Conservation (phyloP, 92 coral and sea anemone genomes). For the Phenganax subtilis region DNA sequence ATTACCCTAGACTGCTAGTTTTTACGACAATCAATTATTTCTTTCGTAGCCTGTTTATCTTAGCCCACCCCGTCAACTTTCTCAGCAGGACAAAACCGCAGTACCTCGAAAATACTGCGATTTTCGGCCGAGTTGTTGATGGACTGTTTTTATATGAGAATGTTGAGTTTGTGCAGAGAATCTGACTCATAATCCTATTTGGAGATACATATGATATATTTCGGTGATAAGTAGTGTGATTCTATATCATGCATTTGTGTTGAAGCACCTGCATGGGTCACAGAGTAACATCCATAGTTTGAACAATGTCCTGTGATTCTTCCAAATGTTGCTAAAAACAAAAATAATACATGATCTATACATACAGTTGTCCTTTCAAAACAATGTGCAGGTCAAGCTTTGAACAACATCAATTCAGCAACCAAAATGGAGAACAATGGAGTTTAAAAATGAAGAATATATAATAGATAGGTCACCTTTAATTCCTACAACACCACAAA, state of each 20-base stretch:
- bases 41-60: neutral
- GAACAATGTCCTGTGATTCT: constrained; percentile 61
- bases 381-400: neutral
- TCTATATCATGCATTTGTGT: neutral
- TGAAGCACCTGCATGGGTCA: constrained; percentile 59
- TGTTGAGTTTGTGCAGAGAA: too few relatives aligned
- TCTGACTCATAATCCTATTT: too few relatives aligned
- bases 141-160: too few relatives aligned
- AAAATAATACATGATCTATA: too few relatives aligned
- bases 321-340: constrained; percentile 64
- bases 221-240: too few relatives aligned
- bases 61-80: neutral
- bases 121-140: too few relatives aligned
- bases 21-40: neutral
- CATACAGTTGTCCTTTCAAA: neutral
- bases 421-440: neutral
- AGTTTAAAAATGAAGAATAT: neutral
- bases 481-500: constrained; percentile 88
- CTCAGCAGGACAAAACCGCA: too few relatives aligned
- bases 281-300: constrained; percentile 46
- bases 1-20: too few relatives aligned
- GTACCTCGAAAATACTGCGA: neutral
- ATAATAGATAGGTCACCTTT: constrained; percentile 57
- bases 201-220: too few relatives aligned
- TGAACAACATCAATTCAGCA: neutral